phyloP scores from a whole-genome alignment of 1,140 invertebrate species.

The Phenacoccus solenopsis region DNA sequence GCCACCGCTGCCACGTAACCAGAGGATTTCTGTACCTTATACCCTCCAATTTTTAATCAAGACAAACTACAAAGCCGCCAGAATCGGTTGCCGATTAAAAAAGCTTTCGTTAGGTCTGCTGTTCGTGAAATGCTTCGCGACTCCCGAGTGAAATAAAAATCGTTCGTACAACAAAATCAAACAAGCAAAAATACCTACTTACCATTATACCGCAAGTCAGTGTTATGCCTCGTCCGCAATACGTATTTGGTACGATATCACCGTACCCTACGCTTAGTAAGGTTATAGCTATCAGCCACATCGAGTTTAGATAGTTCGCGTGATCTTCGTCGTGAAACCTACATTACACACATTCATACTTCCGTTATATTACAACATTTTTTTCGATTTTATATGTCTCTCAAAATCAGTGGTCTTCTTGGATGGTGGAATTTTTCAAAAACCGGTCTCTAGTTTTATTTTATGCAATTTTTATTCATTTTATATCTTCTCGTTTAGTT shows the following conservation, averaged over 20 bases:
- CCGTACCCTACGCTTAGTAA: conserved; percentile 69
- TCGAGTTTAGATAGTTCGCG: conserved; percentile 80
- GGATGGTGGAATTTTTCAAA: background rate
- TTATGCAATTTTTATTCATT: no score
- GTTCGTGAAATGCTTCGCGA: no score
- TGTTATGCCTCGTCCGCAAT: conserved; percentile 81
- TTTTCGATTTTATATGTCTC: background rate
- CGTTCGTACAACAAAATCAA: background rate
- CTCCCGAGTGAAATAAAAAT: background rate
- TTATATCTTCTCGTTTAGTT: no score
- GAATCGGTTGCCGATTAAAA: background rate
- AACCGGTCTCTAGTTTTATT: background rate
- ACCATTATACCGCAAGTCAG: conserved; percentile 87
- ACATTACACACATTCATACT: conserved; percentile 26
- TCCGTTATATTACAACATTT: background rate
- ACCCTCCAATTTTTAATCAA: no score
- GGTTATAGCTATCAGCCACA: conserved; percentile 86
- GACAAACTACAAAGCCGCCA: background rate
- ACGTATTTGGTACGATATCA: conserved; percentile 89
- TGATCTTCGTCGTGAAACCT: conserved; percentile 78
- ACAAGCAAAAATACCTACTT: conserved; percentile 38
- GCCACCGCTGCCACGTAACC: no score
- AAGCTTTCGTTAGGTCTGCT: background rate
- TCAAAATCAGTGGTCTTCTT: conserved; percentile 11
- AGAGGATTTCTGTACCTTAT: no score